Evolutionary conservation across 2,888 invertebrate species (phyloP).

Genomic region (Ctenicera cuprea): DNA sequence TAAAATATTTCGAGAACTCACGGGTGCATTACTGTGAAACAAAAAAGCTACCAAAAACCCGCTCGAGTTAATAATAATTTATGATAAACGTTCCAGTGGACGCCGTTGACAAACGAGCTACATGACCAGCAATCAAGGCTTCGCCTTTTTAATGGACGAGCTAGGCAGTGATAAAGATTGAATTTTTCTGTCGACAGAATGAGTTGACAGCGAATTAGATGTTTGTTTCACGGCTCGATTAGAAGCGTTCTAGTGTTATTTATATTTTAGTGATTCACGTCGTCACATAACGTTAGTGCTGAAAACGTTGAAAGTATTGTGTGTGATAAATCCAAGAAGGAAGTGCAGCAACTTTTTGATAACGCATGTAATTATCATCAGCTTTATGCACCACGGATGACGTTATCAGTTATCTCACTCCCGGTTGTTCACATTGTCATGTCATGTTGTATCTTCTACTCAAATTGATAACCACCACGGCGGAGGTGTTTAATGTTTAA

Average conservation of each 20-base stretch:
- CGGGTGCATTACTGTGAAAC: constrained; percentile 23
- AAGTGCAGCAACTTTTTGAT: constrained; percentile 35
- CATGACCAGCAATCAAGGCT: constrained; percentile 28
- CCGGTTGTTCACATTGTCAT: constrained; percentile 43
- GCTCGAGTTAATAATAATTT: constrained; percentile 27
- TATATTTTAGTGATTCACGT: constrained; percentile 12
- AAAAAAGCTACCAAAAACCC: constrained; percentile 5
- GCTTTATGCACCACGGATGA: constrained; percentile 38
- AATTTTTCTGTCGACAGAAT: constrained; percentile 18
- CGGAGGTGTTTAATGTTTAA: constrained; percentile 16
- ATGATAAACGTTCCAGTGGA: constrained; percentile 26
- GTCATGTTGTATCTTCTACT: constrained; percentile 11
- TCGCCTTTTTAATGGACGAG: constrained; percentile 22
- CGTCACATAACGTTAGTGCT: constrained; percentile 3
- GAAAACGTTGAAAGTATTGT: constrained; percentile 4
- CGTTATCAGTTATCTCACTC: constrained; percentile 42
- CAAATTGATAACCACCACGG: constrained; percentile 9
- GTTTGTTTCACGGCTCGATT: background rate
- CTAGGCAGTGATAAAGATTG: constrained; percentile 25
- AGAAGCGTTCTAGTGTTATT: background rate
- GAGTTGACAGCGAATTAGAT: constrained; percentile 16
- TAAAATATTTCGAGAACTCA: constrained; percentile 16
- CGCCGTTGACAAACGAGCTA: constrained; percentile 21
- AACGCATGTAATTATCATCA: constrained; percentile 20
- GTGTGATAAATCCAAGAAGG: constrained; percentile 33